A percentile compares a stretch with the other conserved stretches of the same genome.
Conservation (phyloP, 2,888 invertebrate species). For the Temnothorax unifasciatus region DNA sequence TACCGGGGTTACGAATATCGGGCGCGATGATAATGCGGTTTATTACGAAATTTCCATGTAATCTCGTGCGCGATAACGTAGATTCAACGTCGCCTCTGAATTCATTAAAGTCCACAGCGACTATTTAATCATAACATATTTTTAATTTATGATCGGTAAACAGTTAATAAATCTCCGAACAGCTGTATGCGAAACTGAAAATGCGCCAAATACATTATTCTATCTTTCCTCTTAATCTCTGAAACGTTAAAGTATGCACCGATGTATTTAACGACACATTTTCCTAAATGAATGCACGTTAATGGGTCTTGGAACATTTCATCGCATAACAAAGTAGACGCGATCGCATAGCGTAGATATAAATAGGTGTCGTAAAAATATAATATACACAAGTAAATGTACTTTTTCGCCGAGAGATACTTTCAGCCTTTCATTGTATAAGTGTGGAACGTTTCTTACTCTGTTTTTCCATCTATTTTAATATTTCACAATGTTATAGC, state of each 20-base stretch:
- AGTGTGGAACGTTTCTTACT: background rate
- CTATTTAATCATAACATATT: background rate
- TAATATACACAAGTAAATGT: background rate
- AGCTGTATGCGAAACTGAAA: background rate
- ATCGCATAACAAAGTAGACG: conserved; percentile 29
- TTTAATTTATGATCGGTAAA: background rate
- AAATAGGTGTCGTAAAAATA: conserved; percentile 26
- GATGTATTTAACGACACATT: conserved; percentile 20
- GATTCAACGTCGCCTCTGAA: background rate
- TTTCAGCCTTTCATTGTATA: background rate
- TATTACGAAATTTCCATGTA: conserved; percentile 38
- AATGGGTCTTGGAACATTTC: conserved; percentile 35
- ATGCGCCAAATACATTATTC: background rate
- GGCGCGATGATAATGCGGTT: conserved; percentile 31
- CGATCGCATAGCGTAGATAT: conserved; percentile 13
- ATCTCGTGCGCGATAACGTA: background rate
- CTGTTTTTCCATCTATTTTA: background rate
- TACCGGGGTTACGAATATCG: conserved; percentile 56
- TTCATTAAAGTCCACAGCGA: background rate
- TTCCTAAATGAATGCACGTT: conserved; percentile 28
- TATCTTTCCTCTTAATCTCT: background rate
- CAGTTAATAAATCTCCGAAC: background rate
- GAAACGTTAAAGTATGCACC: background rate
- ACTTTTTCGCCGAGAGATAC: background rate
- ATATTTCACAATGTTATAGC: background rate